Percentiles rank a stretch among this genome's conserved stretches.
Evolutionary conservation across 2,797 vertebrate species (phyloP).

Genomic region (Karalla daura): DNA sequence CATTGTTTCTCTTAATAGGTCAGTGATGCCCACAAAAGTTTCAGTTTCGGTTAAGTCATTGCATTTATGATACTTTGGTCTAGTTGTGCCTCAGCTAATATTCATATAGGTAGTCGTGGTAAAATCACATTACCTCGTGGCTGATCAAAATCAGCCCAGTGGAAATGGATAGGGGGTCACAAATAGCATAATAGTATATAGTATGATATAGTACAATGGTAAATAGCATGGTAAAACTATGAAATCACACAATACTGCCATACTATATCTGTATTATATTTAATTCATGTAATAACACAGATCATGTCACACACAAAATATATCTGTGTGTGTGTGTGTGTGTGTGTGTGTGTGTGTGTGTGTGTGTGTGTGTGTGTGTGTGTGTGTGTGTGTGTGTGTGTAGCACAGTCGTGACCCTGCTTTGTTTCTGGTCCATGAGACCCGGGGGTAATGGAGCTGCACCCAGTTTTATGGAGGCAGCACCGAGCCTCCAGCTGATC

Average conservation of each 20-base stretch:
- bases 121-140: not conserved
- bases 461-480: constrained; percentile 49
- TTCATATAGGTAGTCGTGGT: too few relatives aligned
- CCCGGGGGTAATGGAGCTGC: constrained; percentile 49
- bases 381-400: constrained; percentile 3
- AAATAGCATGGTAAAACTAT: too few relatives aligned
- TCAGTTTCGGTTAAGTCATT: not conserved
- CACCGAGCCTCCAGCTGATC: constrained; percentile 40
- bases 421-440: constrained; percentile 62
- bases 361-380: too few relatives aligned
- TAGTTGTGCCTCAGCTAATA: too few relatives aligned
- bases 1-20: not conserved
- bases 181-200: too few relatives aligned
- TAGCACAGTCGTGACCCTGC: constrained; percentile 66
- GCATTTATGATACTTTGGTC: not conserved
- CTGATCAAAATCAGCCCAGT: not conserved
- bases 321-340: too few relatives aligned
- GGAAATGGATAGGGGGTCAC: not conserved
- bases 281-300: too few relatives aligned
- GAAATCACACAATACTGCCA: too few relatives aligned
- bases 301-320: not conserved
- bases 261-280: too few relatives aligned
- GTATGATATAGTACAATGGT: too few relatives aligned
- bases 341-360: too few relatives aligned
- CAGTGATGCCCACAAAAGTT: not conserved